Conservation (phyloP, 2,888 invertebrate genomes). For the Leucophenga maculata region DNA sequence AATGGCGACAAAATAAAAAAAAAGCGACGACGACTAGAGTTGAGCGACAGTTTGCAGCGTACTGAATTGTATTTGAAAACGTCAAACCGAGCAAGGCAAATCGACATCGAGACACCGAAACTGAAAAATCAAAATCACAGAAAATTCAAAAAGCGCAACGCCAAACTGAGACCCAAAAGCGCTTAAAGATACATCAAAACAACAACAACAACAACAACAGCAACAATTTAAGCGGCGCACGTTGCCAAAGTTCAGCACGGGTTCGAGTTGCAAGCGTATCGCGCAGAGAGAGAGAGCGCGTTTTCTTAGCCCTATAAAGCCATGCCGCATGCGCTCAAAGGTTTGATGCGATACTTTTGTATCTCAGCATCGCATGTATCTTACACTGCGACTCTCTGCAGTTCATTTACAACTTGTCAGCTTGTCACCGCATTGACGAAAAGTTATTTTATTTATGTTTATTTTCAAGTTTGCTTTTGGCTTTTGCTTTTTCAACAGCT, state of each 20-base stretch:
- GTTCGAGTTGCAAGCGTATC: background rate
- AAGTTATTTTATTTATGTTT: no score
- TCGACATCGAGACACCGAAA: background rate
- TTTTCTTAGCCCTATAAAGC: slow-evolving; percentile 36
- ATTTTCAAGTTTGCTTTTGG: no score
- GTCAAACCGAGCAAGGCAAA: slow-evolving; percentile 12
- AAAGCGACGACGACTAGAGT: slow-evolving; percentile 21
- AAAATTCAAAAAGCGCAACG: background rate
- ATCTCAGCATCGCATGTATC: background rate
- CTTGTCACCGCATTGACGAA: no score
- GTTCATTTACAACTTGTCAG: background rate
- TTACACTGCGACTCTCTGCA: background rate
- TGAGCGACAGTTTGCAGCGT: slow-evolving; percentile 10
- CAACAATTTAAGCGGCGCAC: no score
- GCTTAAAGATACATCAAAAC: background rate
- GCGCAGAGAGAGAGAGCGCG: background rate
- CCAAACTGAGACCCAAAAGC: background rate
- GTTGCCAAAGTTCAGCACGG: background rate
- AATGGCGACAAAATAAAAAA: background rate
- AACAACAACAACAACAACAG: no score
- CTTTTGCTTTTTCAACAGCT: background rate
- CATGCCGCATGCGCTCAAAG: slow-evolving; percentile 21
- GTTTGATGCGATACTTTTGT: background rate
- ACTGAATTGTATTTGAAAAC: slow-evolving; percentile 8
- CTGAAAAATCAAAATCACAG: background rate